Conservation (phyloP, 1,140 invertebrate species). For the Cydia splendana region DNA sequence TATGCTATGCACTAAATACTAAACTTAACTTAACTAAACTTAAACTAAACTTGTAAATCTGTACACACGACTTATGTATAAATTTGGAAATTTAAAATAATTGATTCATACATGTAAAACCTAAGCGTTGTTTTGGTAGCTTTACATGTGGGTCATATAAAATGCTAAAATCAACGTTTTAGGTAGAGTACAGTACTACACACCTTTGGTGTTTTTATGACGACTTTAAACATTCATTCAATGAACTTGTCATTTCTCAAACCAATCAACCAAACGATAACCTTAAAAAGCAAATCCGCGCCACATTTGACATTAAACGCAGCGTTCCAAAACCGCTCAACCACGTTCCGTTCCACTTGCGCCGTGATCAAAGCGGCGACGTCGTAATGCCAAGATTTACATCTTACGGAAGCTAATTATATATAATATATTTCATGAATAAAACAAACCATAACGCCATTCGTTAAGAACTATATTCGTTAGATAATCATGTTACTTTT, state of each 20-base stretch:
- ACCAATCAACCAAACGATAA: neutral
- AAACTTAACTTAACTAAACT: too few relatives aligned
- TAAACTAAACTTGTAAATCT: too few relatives aligned
- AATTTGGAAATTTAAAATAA: too few relatives aligned
- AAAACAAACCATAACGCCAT: neutral
- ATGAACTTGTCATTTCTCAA: neutral
- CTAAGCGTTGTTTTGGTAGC: too few relatives aligned
- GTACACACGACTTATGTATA: too few relatives aligned
- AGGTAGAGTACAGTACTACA: too few relatives aligned
- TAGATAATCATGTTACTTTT: neutral
- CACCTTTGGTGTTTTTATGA: too few relatives aligned
- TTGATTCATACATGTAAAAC: too few relatives aligned
- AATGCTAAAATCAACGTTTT: too few relatives aligned
- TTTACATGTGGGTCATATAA: too few relatives aligned
- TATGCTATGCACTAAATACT: too few relatives aligned
- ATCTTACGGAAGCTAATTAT: constrained; percentile 74
- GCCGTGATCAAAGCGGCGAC: constrained; percentile 67
- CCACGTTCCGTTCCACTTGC: constrained; percentile 64
- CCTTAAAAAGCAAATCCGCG: constrained; percentile 49
- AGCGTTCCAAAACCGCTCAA: constrained; percentile 63
- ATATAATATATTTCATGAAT: constrained; percentile 34
- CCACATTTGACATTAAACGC: constrained; percentile 66
- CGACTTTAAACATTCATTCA: neutral
- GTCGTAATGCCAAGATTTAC: constrained; percentile 66
- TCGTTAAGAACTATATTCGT: neutral